phyloP scores from a whole-genome alignment of 1,140 invertebrate genomes.

The Diorhabda carinulata region DNA sequence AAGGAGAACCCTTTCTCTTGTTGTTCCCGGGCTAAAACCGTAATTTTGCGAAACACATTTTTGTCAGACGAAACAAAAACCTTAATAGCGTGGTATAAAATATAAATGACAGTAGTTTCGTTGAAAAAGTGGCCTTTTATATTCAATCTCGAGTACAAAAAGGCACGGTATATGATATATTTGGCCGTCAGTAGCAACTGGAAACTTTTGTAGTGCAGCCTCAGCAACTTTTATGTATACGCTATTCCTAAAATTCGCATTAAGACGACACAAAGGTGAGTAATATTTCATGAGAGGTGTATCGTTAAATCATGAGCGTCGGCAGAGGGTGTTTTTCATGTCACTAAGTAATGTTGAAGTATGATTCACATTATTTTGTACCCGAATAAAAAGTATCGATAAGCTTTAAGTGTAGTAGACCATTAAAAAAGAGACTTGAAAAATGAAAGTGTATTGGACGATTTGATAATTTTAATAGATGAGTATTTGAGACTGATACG shows the following conservation, averaged over 20 bases:
- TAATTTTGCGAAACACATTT: slow-evolving; percentile 2
- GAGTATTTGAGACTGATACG: no score
- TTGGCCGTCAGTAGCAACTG: slow-evolving; percentile 6
- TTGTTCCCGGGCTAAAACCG: not conserved
- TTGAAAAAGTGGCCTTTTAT: slow-evolving; percentile 7
- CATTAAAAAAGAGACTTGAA: no score
- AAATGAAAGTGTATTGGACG: no score
- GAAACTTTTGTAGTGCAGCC: slow-evolving; percentile 15
- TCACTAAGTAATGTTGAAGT: no score
- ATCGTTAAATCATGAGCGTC: slow-evolving; percentile 7
- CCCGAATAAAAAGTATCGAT: no score
- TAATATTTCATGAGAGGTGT: slow-evolving; percentile 13
- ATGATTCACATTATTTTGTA: no score
- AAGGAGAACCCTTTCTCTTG: not conserved
- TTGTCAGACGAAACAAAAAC: slow-evolving; percentile 4
- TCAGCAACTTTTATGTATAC: slow-evolving; percentile 13
- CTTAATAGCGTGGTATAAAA: slow-evolving; percentile 6
- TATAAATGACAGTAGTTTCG: slow-evolving; percentile 1
- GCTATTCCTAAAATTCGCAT: slow-evolving; percentile 9
- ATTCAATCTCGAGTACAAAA: slow-evolving; percentile 14
- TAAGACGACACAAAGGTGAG: slow-evolving; percentile 14
- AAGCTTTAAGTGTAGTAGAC: no score
- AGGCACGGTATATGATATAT: slow-evolving; percentile 17
- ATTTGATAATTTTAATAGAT: no score
- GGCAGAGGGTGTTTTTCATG: no score